Conservation (phyloP, 2,797 vertebrate genomes). For the Premnoplex brunnescens region DNA sequence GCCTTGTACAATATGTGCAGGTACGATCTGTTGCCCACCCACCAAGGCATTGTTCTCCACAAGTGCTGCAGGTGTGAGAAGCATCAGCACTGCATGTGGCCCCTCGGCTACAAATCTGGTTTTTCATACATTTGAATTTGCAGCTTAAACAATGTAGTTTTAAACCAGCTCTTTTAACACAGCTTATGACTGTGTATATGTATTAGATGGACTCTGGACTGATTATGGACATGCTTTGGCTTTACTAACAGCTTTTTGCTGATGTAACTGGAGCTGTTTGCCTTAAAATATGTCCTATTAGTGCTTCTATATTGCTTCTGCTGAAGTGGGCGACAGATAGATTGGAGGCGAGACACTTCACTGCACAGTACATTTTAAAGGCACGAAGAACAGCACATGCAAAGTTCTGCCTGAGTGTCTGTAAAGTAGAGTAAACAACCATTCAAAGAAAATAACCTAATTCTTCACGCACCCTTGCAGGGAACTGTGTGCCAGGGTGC, state of each 20-base stretch:
- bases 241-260: background rate
- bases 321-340: background rate
- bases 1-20: accelerated
- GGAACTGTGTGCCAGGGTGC: accelerated
- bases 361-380: background rate
- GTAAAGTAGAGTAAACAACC: background rate
- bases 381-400: accelerated
- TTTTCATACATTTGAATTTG: background rate
- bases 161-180: background rate
- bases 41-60: background rate
- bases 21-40: accelerated
- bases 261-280: background rate
- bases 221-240: background rate
- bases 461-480: background rate
- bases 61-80: accelerated
- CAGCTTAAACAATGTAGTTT: background rate
- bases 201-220: background rate
- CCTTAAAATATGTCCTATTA: background rate
- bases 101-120: background rate
- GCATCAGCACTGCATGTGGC: accelerated
- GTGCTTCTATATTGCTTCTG: background rate
- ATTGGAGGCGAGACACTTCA: background rate
- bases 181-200: background rate
- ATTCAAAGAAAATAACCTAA: background rate
- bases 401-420: background rate